These are phyloP conservation scores for Callocephalon fimbriatum DNA, from an alignment of 2,113 vertebrate genomes.

Conservation along the genomic window DNA sequence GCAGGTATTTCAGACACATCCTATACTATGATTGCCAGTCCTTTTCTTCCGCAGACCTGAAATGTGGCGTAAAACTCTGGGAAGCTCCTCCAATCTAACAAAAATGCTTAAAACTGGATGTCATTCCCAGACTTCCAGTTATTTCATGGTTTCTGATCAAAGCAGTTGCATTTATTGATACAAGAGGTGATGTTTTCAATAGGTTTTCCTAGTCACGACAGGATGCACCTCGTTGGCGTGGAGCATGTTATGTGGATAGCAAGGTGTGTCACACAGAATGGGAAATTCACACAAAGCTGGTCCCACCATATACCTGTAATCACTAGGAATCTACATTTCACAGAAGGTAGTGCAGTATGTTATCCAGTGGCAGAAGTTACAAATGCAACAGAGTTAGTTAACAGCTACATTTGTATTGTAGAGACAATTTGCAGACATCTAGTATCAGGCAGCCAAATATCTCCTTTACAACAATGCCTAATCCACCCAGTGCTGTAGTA, in stretches of 20 bases:
- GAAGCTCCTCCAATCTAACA: not conserved
- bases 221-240: not conserved
- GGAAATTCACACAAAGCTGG: not conserved
- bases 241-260: not conserved
- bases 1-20: not conserved
- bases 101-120: not conserved
- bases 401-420: not conserved
- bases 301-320: not conserved
- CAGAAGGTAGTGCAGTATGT: not conserved
- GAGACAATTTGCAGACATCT: constrained; percentile 26
- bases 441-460: constrained; percentile 26
- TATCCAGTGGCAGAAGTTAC: not conserved
- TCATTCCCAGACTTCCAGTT: not conserved
- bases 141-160: not conserved
- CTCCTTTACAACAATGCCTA: constrained; percentile 30
- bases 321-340: not conserved
- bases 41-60: not conserved
- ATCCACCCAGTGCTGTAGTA: constrained; percentile 5
- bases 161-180: not conserved
- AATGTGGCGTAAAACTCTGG: not conserved
- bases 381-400: not conserved
- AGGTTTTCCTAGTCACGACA: not conserved
- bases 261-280: not conserved
- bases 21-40: not conserved
- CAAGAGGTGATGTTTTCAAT: not conserved